These are phyloP conservation scores for Lytechinus pictus DNA, from an alignment of 35 echinoderm and acorn worm species.

Conservation along the genomic window DNA sequence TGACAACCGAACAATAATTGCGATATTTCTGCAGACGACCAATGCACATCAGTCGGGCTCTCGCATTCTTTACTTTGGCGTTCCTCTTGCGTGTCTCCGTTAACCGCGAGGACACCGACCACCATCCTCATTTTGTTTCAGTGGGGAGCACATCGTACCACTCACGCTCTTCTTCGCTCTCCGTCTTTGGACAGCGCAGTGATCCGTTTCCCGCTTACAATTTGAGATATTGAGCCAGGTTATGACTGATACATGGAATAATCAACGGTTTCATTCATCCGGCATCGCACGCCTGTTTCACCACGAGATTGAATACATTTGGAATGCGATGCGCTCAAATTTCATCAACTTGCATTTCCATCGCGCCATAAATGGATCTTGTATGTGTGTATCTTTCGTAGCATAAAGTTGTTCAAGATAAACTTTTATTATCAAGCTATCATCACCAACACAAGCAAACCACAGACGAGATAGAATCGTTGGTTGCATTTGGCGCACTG, in stretches of 20 bases:
- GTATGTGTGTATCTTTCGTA: neutral
- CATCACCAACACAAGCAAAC: neutral
- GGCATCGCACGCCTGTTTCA: neutral
- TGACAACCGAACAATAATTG: neutral
- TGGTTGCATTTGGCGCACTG: neutral
- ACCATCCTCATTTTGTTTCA: neutral
- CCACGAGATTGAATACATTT: neutral
- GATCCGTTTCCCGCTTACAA: neutral
- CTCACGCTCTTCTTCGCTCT: neutral
- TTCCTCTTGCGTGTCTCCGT: neutral
- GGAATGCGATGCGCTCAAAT: neutral
- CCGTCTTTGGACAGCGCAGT: neutral
- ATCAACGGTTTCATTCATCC: neutral
- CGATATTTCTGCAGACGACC: neutral
- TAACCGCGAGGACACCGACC: neutral
- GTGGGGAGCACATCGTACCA: neutral
- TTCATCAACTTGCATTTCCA: neutral
- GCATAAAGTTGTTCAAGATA: neutral
- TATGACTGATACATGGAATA: neutral
- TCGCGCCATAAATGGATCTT: neutral
- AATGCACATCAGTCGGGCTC: neutral
- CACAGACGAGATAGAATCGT: neutral
- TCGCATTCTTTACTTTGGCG: slow-evolving; percentile 10
- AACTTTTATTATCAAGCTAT: neutral
- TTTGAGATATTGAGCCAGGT: neutral